Percentiles rank a stretch among this genome's conserved stretches.
Evolutionary conservation across 2,797 vertebrate genomes (phyloP).

Genomic region (Heterohyrax brucei): DNA sequence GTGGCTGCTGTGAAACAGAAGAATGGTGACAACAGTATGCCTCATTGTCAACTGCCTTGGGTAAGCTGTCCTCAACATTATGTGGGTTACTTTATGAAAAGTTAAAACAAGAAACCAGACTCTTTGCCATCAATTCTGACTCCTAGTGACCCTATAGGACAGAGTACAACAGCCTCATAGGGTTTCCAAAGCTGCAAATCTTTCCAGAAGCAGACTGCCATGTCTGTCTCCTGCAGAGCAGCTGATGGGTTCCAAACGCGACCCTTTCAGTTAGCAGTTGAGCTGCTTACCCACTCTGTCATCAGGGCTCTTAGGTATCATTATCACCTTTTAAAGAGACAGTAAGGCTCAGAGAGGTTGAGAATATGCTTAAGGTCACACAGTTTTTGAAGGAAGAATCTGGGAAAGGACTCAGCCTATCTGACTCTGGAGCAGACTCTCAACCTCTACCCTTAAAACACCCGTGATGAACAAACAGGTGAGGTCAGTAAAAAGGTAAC

Average conservation of each 20-base stretch:
- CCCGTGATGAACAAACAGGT: background rate
- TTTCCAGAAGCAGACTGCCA: background rate
- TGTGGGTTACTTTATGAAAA: background rate
- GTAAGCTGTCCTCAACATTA: background rate
- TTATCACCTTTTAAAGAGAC: background rate
- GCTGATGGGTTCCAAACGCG: background rate
- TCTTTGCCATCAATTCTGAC: background rate
- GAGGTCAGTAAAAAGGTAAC: background rate
- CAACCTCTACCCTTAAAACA: background rate
- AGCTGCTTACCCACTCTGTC: background rate
- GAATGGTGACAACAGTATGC: background rate
- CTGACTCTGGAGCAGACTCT: background rate
- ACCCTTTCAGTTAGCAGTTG: background rate
- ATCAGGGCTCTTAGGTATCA: background rate
- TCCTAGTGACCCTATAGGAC: background rate
- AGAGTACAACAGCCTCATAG: no score
- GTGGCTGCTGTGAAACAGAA: background rate
- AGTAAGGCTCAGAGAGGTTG: background rate
- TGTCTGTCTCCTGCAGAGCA: background rate
- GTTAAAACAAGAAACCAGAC: background rate
- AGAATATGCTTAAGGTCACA: background rate
- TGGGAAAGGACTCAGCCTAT: background rate
- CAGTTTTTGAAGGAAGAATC: background rate
- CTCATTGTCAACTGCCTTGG: background rate
- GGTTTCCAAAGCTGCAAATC: background rate